Evolutionary conservation across 2,888 invertebrate species (phyloP), one percentile per base, ranked within the genome.

Genomic region (Geophilus truncorum): DNA sequence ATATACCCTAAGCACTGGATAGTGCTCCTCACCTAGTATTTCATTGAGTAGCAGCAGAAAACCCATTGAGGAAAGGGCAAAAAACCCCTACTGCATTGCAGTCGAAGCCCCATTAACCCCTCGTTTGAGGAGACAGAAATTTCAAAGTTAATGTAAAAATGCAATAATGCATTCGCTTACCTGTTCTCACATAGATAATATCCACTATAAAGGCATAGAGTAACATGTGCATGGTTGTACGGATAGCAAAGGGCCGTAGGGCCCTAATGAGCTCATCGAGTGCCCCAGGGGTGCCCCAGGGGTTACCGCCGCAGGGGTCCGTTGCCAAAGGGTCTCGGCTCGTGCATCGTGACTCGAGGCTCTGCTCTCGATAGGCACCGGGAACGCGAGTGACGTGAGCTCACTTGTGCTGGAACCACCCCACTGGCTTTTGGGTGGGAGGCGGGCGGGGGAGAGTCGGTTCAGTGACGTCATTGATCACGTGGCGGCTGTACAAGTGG

Each of bases 141-240:
- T 30, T n/a, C 23, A 75, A 75, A 75, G 32, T 75, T 32, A 28
- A 28, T 32, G n/a, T n/a, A 21, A n/a, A 32, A 75, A 25, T 28
- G 15, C 15, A 21, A n/a, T 18, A 75, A 25, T 28, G 15, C 15
- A 75, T 28, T 32, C n/a, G 32, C 81, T 81, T 81, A 82, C 82
- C 82, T 81, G 82, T 82, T 77, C 80, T 79, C 45, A 82, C 82
- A 75, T 82, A 82, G 78, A 82, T 79, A 62, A 82, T 80, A 80
- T 82, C 82, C 70, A 82, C 81, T 45, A 82, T 36, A 78, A 82
- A 82, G 51, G 82, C 82, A 80, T 82, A 82, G 77, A 82, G 82
- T 82, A 82, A 62, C 79, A 82, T 81, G 82, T 82, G 82, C 82
- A 82, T 82, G 82, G 79, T 82, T 80, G 80, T 45, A 51, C 51